Evolutionary conservation across 2,113 vertebrate genomes (phyloP).

Genomic region (Sorex araneus): DNA sequence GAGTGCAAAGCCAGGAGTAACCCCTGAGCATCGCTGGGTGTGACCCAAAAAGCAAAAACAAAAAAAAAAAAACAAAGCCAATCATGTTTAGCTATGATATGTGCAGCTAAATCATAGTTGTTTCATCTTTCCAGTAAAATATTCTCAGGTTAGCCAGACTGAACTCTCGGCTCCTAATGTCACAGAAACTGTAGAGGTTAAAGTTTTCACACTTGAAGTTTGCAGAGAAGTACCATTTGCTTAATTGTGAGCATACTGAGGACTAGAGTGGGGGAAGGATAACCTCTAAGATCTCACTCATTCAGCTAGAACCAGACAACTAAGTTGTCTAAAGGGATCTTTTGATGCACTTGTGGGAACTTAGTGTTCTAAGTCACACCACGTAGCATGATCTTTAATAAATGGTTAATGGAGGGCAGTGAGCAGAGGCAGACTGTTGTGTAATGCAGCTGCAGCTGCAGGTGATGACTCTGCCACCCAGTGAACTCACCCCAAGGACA

Average conservation of each 20-base stretch:
- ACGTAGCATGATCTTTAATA: slow-evolving; percentile 39
- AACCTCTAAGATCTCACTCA: neutral
- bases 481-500: slow-evolving; percentile 7
- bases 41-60: no score
- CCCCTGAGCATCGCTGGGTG: no score
- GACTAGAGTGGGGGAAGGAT: slow-evolving; percentile 30
- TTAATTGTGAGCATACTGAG: slow-evolving; percentile 45
- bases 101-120: slow-evolving; percentile 71
- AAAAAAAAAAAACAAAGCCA: slow-evolving; percentile 46
- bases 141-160: slow-evolving; percentile 93
- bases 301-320: neutral
- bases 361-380: slow-evolving; percentile 16
- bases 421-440: slow-evolving; percentile 34
- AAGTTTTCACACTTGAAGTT: slow-evolving; percentile 93
- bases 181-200: slow-evolving; percentile 88
- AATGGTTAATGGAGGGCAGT: slow-evolving; percentile 64
- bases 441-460: slow-evolving; percentile 35
- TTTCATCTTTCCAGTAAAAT: slow-evolving; percentile 85
- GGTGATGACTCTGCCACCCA: slow-evolving; percentile 18
- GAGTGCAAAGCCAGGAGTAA: no score
- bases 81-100: slow-evolving; percentile 44
- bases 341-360: slow-evolving; percentile 20
- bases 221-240: slow-evolving; percentile 88
- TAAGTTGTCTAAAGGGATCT: slow-evolving; percentile 61
- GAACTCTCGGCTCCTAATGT: slow-evolving; percentile 90